These are phyloP conservation scores for Cosmorhoe ocellata DNA, from an alignment of 2,888 invertebrate genomes.

Conservation along the genomic window DNA sequence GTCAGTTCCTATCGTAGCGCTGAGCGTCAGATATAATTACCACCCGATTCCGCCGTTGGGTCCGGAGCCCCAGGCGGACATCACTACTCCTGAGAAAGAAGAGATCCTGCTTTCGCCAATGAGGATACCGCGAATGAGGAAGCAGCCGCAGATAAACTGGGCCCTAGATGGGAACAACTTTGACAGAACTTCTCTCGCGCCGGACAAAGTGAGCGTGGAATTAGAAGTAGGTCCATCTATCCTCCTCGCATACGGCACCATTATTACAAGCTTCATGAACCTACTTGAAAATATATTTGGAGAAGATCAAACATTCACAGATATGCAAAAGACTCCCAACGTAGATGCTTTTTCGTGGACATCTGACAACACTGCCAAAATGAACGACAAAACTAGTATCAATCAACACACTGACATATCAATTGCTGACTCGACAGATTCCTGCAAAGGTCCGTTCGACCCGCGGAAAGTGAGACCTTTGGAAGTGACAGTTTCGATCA, in stretches of 20 bases:
- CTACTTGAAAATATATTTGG: constrained; percentile 98
- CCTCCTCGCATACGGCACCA: constrained; percentile 94
- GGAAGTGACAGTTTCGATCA: constrained; percentile 95
- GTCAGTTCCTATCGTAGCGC: constrained; percentile 96
- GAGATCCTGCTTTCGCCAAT: constrained; percentile 95
- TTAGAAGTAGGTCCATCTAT: constrained; percentile 97
- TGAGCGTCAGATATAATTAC: constrained; percentile 95
- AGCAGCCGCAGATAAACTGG: constrained; percentile 87
- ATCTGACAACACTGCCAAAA: constrained; percentile 63
- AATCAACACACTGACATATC: constrained; percentile 80
- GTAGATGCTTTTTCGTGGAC: constrained; percentile 67
- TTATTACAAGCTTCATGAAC: constrained; percentile 94
- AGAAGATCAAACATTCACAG: constrained; percentile 96
- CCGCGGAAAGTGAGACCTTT: constrained; percentile 93
- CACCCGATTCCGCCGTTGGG: constrained; percentile 96
- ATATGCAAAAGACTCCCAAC: constrained; percentile 89
- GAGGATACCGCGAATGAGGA: constrained; percentile 91
- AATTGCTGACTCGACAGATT: constrained; percentile 85
- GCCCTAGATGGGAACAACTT: constrained; percentile 88
- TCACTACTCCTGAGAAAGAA: constrained; percentile 97
- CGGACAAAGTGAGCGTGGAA: constrained; percentile 95
- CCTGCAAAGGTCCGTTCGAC: constrained; percentile 87
- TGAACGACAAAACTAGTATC: constrained; percentile 67
- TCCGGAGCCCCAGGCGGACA: constrained; percentile 94
- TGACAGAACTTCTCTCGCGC: constrained; percentile 91